Evolutionary conservation across 2,797 vertebrate genomes (phyloP).

Genomic region (Bufotes viridis): DNA sequence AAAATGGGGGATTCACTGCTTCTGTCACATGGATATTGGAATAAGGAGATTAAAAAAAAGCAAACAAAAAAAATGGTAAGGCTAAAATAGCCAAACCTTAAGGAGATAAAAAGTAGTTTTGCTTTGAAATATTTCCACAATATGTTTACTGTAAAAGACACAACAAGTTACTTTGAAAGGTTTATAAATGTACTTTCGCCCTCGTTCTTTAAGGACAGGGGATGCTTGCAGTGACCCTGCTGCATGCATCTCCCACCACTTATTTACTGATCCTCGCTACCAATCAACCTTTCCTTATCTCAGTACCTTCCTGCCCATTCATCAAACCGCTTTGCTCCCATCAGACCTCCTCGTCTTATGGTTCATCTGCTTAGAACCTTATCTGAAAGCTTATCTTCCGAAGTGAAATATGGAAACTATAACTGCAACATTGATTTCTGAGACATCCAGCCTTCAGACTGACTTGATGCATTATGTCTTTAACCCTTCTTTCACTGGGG

Average conservation of each 20-base stretch:
- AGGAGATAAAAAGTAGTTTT: neutral
- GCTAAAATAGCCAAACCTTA: neutral
- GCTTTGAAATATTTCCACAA: neutral
- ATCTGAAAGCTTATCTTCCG: constrained; percentile 19
- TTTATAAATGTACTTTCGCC: constrained; percentile 12
- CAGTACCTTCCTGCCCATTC: constrained; percentile 43
- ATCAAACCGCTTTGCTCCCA: constrained; percentile 31
- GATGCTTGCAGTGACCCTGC: constrained; percentile 1
- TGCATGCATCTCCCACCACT: neutral
- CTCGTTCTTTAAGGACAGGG: neutral
- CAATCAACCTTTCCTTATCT: constrained; percentile 39
- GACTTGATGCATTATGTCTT: constrained; percentile 5
- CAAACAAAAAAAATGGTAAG: no score
- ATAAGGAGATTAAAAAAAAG: no score
- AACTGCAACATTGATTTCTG: constrained; percentile 41
- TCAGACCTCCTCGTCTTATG: constrained; percentile 28
- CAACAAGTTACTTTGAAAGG: neutral
- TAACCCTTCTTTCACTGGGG: neutral
- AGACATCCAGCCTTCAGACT: constrained; percentile 5
- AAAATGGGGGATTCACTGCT: no score
- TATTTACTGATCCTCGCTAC: constrained; percentile 21
- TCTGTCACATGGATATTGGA: no score
- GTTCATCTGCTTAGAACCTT: constrained; percentile 35
- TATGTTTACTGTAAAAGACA: neutral
- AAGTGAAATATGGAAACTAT: constrained; percentile 41